Percentiles rank a stretch among this genome's conserved stretches.
Evolutionary conservation across 1,140 invertebrate species (phyloP).

Genomic region (Papilio polyxenes): DNA sequence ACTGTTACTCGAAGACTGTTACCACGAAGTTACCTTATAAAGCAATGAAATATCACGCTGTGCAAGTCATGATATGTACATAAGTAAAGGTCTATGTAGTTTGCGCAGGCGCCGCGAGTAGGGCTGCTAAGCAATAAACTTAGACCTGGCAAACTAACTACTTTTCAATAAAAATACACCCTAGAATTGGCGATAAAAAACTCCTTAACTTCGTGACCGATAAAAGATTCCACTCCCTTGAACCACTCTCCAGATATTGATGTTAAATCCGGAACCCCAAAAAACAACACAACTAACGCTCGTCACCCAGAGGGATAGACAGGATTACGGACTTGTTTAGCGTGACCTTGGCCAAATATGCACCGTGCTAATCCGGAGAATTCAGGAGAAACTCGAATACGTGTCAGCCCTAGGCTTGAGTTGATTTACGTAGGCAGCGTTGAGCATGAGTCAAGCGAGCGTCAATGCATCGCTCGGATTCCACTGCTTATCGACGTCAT

Average conservation of each 20-base stretch:
- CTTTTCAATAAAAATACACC: no score
- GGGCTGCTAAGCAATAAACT: neutral
- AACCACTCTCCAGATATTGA: no score
- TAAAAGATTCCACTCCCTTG: no score
- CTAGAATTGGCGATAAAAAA: no score
- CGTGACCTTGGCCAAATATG: neutral
- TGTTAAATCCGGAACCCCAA: neutral
- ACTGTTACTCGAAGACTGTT: neutral
- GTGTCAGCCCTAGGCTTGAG: neutral
- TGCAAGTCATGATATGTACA: neutral
- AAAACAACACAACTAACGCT: neutral
- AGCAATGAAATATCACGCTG: conserved; percentile 1
- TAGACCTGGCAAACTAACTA: neutral
- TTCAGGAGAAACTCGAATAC: no score
- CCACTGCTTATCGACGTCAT: conserved; percentile 23
- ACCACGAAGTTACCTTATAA: neutral
- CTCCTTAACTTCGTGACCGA: no score
- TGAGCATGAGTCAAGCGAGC: conserved; percentile 17
- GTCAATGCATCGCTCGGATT: conserved; percentile 14
- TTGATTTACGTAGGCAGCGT: conserved; percentile 22
- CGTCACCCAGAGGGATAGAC: neutral
- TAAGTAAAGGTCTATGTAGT: neutral
- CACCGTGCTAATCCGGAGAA: neutral
- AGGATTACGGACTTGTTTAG: neutral
- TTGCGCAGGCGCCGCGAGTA: neutral